Evolutionary conservation across 1,140 invertebrate genomes (phyloP).

Genomic region (Pseudomyrmex gracilis): DNA sequence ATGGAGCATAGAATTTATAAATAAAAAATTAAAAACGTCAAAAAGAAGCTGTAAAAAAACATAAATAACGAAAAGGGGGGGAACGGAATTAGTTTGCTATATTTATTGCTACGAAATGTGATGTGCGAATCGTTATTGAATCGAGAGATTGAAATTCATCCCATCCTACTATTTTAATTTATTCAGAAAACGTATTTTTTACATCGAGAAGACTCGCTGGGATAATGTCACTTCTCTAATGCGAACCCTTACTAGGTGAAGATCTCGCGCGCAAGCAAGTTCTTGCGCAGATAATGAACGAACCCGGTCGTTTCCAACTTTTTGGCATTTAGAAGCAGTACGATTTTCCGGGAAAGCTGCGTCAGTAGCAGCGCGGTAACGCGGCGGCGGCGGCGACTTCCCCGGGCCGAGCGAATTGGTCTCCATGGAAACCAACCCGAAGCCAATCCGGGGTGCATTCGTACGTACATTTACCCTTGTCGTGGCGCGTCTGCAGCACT

Average conservation of each 20-base stretch:
- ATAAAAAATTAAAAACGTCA: no score
- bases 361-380: background rate
- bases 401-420: conserved; percentile 75
- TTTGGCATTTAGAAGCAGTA: conserved; percentile 55
- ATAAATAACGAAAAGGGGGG: conserved; percentile 10
- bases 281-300: conserved; percentile 42
- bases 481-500: conserved; percentile 70
- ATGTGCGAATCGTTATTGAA: background rate
- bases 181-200: conserved; percentile 2
- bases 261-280: conserved; percentile 1
- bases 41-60: background rate
- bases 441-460: conserved; percentile 77
- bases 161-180: conserved; percentile 17
- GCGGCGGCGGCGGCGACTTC: conserved; percentile 50
- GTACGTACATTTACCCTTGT: conserved; percentile 77
- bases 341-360: conserved; percentile 37
- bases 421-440: conserved; percentile 76
- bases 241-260: background rate
- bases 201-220: background rate
- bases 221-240: background rate
- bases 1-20: no score
- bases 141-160: background rate
- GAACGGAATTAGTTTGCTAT: background rate
- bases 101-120: background rate
- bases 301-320: conserved; percentile 55